Base-by-base conservation (phyloP, 2,888 invertebrate genomes). In the Agonopterix arenella region DNA sequence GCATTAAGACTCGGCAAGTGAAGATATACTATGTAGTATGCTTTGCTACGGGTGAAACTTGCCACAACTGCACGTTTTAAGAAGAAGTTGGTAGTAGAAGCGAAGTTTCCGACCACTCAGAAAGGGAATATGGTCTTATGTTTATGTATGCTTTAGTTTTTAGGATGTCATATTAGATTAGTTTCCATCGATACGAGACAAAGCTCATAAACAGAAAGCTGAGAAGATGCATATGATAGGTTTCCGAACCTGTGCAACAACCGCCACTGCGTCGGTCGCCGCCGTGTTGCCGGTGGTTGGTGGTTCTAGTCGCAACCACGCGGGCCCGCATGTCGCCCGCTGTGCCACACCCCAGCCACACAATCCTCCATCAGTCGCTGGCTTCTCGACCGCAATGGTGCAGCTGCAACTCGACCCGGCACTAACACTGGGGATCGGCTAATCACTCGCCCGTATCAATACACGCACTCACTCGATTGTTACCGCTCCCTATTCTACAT, bases 341-440 rank as follows among this genome's bases (percentile, higher is more conserved):
- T 69, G 69, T 60, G 68, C 62, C 67, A 63, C 66, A 71, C 72
- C 68, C 68, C 51, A 44, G 65, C 73, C 11, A 43, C 11, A 73
- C 74, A 71, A 77, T 74, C 73, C 80, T 79, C 86, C 88, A 89
- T 88, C 76, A 76, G 82, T 79, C 77, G 81, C 77, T 68, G 62
- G 61, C 62, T 65, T 69, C 65, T 68, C 66, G 62, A 67, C 65
- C 52, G 52, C 54, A 71, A 67, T 69, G 61, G 62, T 69, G 66
- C 64, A 37, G 8, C 13, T 38, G 16, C n/a, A 37, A 36, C 45
- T 36, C 41, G 61, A 70, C 56, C 61, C 62, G 66, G 71, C 81
- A 83, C 81, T 77, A 66, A 76, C 80, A 79, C 79, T 66, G 64
- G 59, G 68, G 65, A 68, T 71, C 69, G 63, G 61, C 63, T 59